A percentile compares a stretch with the other conserved stretches of the same genome.
These are phyloP conservation scores for Acanthopagrus latus DNA, from an alignment of 2,797 vertebrate genomes.

Conservation along the genomic window DNA sequence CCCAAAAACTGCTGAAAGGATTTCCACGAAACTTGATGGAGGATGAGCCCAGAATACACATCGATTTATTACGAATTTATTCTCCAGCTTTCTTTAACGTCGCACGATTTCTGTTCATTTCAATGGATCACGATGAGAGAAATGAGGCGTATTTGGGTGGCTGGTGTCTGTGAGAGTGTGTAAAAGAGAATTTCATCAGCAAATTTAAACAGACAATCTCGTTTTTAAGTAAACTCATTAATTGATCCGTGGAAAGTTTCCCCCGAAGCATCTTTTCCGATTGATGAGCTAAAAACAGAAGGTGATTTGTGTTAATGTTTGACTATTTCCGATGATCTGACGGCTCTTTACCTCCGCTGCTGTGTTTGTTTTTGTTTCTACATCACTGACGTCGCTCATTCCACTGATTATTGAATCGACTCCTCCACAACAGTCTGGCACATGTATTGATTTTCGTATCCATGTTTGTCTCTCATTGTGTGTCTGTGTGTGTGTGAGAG, in stretches of 20 bases:
- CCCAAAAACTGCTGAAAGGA: too few species aligned
- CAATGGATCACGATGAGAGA: too few species aligned
- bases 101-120: too few species aligned
- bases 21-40: too few species aligned
- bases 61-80: too few species aligned
- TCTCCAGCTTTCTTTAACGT: too few species aligned
- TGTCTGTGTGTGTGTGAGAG: neutral
- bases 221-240: neutral
- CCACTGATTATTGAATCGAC: conserved; percentile 27
- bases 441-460: conserved; percentile 27
- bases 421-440: conserved; percentile 4
- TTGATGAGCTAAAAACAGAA: neutral
- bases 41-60: too few species aligned
- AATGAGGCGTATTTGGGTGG: too few species aligned
- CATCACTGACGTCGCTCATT: neutral
- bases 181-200: too few species aligned
- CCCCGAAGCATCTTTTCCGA: neutral
- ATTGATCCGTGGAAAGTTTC: neutral
- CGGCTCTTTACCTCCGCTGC: neutral
- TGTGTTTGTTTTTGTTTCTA: conserved; percentile 24
- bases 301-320: neutral
- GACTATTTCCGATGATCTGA: conserved; percentile 7
- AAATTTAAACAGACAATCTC: neutral
- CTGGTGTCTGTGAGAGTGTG: too few species aligned
- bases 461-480: conserved; percentile 23